These are phyloP conservation scores for Nomada hirtipes DNA, from an alignment of 2,888 invertebrate species.

Conservation along the genomic window DNA sequence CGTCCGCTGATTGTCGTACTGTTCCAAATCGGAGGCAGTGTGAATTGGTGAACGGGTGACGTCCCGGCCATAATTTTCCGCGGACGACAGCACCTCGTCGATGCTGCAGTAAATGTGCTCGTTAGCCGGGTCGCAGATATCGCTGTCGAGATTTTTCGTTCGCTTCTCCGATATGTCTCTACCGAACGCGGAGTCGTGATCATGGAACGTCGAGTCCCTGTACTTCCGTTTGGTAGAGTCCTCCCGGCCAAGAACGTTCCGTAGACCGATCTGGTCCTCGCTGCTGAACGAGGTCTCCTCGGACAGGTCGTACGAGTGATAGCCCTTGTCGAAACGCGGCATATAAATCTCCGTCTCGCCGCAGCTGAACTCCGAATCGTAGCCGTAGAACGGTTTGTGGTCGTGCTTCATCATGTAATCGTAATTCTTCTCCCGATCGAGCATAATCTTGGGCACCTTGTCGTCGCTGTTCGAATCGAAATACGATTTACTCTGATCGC, in stretches of 20 bases:
- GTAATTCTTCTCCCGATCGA: conserved; percentile 59
- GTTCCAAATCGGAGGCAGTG: conserved; percentile 30
- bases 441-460: conserved; percentile 60
- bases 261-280: conserved; percentile 65
- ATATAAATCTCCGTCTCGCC: conserved; percentile 86
- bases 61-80: conserved; percentile 59
- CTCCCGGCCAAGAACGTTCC: conserved; percentile 64
- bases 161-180: conserved; percentile 70
- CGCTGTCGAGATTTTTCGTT: conserved; percentile 62
- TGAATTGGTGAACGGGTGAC: conserved; percentile 43
- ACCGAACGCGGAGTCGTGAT: conserved; percentile 62
- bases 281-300: conserved; percentile 52
- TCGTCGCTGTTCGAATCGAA: conserved; percentile 81
- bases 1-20: conserved; percentile 75
- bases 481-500: conserved; percentile 82
- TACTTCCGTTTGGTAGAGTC: conserved; percentile 74
- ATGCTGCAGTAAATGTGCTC: conserved; percentile 85
- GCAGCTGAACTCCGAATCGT: conserved; percentile 85
- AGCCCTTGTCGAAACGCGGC: conserved; percentile 81
- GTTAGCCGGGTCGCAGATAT: conserved; percentile 65
- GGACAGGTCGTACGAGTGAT: conserved; percentile 46
- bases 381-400: conserved; percentile 85
- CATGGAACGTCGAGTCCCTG: conserved; percentile 70
- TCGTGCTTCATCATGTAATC: conserved; percentile 63
- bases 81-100: conserved; percentile 85